A percentile compares a stretch with the other conserved stretches of the same genome.
Evolutionary conservation across 2,113 vertebrate genomes (phyloP).

Genomic region (Zeus faber): DNA sequence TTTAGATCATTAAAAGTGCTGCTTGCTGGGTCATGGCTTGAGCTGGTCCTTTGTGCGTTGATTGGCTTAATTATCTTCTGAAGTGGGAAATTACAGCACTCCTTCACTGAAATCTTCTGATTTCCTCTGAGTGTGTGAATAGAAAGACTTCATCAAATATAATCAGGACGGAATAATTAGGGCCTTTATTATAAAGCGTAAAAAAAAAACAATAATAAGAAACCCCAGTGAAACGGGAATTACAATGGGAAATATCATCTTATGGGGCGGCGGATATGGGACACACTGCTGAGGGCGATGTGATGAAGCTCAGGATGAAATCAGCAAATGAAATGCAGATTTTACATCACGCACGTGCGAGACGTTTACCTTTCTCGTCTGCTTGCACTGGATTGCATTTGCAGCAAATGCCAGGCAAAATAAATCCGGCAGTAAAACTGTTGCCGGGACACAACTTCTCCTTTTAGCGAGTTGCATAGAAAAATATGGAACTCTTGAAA

Average conservation of each 20-base stretch:
- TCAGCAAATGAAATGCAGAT: too few species aligned
- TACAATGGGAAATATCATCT: constrained; percentile 32
- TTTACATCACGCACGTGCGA: too few species aligned
- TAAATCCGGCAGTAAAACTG: too few species aligned
- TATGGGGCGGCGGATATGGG: constrained; percentile 20
- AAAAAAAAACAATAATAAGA: constrained; percentile 16
- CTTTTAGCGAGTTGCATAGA: too few species aligned
- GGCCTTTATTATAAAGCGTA: constrained; percentile 46
- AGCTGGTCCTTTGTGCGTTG: constrained; percentile 54
- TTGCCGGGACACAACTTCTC: too few species aligned
- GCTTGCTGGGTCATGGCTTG: constrained; percentile 51
- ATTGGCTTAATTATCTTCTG: constrained; percentile 66
- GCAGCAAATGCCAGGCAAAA: too few species aligned
- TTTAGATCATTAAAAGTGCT: constrained; percentile 30
- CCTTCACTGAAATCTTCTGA: constrained; percentile 53
- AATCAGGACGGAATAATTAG: constrained; percentile 59
- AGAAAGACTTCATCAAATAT: constrained; percentile 60
- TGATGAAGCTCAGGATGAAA: too few species aligned
- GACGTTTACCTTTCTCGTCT: too few species aligned
- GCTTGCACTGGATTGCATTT: too few species aligned
- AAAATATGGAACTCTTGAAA: too few species aligned
- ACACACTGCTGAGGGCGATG: too few species aligned
- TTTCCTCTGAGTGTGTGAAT: constrained; percentile 38
- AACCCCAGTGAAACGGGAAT: constrained; percentile 16
- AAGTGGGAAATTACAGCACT: constrained; percentile 66